A percentile compares a stretch with the other conserved stretches of the same genome.
Evolutionary conservation across 2,888 invertebrate genomes (phyloP).

Genomic region (Caenorhabditis imperialis): DNA sequence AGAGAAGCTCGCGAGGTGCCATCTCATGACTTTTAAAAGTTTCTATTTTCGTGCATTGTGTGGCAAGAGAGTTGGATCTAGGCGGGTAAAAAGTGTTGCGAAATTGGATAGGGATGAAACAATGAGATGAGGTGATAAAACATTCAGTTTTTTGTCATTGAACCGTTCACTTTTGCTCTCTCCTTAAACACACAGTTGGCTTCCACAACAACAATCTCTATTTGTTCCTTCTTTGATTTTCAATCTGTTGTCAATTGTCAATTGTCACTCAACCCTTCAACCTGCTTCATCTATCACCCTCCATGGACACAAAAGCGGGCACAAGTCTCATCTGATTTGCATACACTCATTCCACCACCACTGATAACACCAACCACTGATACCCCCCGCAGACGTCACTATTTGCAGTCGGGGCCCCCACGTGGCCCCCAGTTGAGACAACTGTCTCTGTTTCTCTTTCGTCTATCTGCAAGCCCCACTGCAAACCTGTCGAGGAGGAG

Average conservation of each 20-base stretch:
- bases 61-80: too few species aligned
- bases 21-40: constrained; percentile 39
- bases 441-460: constrained; percentile 36
- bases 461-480: constrained; percentile 33
- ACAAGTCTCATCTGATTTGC: constrained; percentile 34
- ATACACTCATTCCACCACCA: constrained; percentile 21
- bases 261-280: constrained; percentile 6
- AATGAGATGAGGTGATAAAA: too few species aligned
- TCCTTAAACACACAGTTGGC: too few species aligned
- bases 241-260: constrained; percentile 11
- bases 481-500: constrained; percentile 36
- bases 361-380: constrained; percentile 12
- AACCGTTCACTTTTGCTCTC: too few species aligned
- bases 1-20: constrained; percentile 25
- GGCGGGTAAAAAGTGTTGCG: too few species aligned
- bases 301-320: constrained; percentile 22
- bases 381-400: constrained; percentile 37
- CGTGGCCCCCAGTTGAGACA: constrained; percentile 50
- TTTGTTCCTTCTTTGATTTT: constrained; percentile 27
- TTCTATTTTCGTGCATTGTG: not conserved
- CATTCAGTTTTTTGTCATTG: too few species aligned
- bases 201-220: not conserved
- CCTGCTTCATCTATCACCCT: constrained; percentile 4
- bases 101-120: too few species aligned
- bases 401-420: constrained; percentile 50